Conservation (phyloP, 2,888 invertebrate genomes). For the Pinctada fucata region DNA sequence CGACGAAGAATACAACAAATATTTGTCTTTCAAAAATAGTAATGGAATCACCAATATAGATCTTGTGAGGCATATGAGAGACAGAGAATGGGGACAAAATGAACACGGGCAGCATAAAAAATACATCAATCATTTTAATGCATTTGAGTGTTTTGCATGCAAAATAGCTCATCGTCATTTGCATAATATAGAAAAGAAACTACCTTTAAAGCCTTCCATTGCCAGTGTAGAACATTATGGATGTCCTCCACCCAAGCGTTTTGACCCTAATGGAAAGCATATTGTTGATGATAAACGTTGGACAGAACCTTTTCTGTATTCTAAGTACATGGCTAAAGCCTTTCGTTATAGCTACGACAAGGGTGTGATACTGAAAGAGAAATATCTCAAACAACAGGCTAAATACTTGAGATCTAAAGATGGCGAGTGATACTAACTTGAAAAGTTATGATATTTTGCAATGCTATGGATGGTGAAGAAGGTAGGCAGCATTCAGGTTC, state of each 20-base stretch:
- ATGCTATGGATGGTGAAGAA: too few species aligned
- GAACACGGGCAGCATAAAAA: neutral
- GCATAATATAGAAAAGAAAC: slow-evolving; percentile 51
- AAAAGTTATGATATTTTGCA: too few species aligned
- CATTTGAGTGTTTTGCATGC: slow-evolving; percentile 72
- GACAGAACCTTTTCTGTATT: slow-evolving; percentile 17
- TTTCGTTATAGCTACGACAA: slow-evolving; percentile 29
- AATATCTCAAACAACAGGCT: neutral
- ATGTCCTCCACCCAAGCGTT: slow-evolving; percentile 78
- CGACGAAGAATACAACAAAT: slow-evolving; percentile 65
- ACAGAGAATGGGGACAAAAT: slow-evolving; percentile 58
- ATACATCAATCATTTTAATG: slow-evolving; percentile 31
- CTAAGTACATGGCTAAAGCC: slow-evolving; percentile 31
- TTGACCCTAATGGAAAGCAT: slow-evolving; percentile 55
- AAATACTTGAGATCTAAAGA: neutral
- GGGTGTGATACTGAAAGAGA: slow-evolving; percentile 15
- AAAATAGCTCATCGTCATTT: slow-evolving; percentile 56
- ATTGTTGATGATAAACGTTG: slow-evolving; percentile 36
- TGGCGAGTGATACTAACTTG: neutral
- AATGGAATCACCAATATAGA: slow-evolving; percentile 57
- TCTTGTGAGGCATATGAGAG: slow-evolving; percentile 50
- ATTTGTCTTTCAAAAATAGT: slow-evolving; percentile 59
- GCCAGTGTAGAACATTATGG: slow-evolving; percentile 77
- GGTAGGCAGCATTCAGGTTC: too few species aligned
- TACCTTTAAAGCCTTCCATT: slow-evolving; percentile 31